Conservation (phyloP, 1,140 invertebrate species). For the Gryllus bimaculatus region DNA sequence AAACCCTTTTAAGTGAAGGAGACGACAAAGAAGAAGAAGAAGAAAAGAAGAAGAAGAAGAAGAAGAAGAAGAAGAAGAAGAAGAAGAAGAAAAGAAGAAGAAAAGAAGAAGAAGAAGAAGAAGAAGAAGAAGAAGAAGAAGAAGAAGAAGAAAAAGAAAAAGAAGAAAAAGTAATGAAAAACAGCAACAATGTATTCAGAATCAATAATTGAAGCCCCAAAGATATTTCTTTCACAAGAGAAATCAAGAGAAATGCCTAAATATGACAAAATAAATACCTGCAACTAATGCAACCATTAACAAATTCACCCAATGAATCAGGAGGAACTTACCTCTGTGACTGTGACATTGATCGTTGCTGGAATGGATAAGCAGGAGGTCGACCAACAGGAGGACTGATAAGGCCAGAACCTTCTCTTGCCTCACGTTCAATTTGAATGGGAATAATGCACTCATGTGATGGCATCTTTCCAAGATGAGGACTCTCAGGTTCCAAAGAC, state of each 20-base stretch:
- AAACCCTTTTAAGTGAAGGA: too few species aligned
- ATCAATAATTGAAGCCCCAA: too few species aligned
- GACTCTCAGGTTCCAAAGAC: conserved; percentile 20
- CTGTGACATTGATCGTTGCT: conserved; percentile 15
- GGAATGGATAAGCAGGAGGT: conserved; percentile 13
- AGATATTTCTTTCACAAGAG: too few species aligned
- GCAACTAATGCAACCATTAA: too few species aligned
- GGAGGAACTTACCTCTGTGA: not conserved
- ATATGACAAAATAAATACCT: too few species aligned
- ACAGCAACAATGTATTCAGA: not conserved
- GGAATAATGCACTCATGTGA: conserved; percentile 53
- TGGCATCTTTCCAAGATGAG: conserved; percentile 9
- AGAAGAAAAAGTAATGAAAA: not conserved
- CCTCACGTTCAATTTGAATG: conserved; percentile 40
- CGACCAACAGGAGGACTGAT: not conserved
- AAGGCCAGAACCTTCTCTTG: conserved; percentile 29
- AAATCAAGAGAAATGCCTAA: too few species aligned
- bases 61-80: not conserved
- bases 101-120: not conserved
- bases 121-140: not conserved
- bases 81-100: not conserved
- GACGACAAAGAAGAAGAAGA: not conserved
- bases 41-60: not conserved
- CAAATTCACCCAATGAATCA: not conserved
- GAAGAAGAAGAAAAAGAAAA: not conserved